Percentiles rank a stretch among this genome's conserved stretches.
Evolutionary conservation across 2,113 vertebrate species (phyloP).

Genomic region (Montifringilla adamsi): DNA sequence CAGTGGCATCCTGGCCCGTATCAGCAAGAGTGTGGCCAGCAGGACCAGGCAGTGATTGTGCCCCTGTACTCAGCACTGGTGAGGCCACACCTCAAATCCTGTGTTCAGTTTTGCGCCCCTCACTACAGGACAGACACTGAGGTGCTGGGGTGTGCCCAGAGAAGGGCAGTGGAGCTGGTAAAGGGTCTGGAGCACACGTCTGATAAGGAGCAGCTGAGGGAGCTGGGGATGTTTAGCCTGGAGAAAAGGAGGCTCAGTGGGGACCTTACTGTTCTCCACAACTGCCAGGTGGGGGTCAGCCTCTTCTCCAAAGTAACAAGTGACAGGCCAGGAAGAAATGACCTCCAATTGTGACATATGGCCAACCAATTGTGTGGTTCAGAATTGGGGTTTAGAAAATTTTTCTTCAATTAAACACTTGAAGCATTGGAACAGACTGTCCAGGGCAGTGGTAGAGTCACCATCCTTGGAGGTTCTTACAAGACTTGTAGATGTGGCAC

Average conservation of each 20-base stretch:
- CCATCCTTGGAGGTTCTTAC: not conserved
- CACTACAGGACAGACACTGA: not conserved
- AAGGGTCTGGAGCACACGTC: not conserved
- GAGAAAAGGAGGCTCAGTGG: not conserved
- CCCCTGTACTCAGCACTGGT: not conserved
- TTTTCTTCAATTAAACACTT: not conserved
- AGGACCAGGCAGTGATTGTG: not conserved
- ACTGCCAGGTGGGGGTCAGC: not conserved
- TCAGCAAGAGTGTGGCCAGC: not conserved
- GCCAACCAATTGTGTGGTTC: not conserved
- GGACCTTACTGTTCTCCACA: not conserved
- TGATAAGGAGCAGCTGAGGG: not conserved
- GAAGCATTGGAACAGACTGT: not conserved
- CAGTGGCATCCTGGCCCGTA: not conserved
- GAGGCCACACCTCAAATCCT: not conserved
- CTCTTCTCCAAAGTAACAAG: not conserved
- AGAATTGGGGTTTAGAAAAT: not conserved
- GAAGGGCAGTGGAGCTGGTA: not conserved
- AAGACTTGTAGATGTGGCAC: not conserved
- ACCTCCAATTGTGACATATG: not conserved
- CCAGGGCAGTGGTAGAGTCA: not conserved
- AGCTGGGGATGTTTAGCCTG: not conserved
- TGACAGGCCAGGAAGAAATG: not conserved
- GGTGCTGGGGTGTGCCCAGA: not conserved
- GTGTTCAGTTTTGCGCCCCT: not conserved